Percentiles rank a stretch among this genome's conserved stretches.
These are phyloP conservation scores for Podiceps cristatus DNA, from an alignment of 2,113 vertebrate genomes.

Conservation along the genomic window DNA sequence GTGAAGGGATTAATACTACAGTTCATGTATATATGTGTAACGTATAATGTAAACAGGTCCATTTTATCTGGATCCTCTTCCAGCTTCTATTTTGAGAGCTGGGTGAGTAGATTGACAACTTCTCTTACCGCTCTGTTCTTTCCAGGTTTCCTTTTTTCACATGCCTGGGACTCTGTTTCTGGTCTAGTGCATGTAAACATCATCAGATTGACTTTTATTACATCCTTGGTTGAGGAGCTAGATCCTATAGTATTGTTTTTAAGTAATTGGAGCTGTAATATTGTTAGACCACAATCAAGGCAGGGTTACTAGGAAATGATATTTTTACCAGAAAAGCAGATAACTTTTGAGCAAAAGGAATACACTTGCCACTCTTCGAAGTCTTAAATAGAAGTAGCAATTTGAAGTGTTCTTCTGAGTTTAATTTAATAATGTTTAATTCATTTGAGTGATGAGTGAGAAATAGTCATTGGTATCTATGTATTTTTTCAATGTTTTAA, in stretches of 20 bases:
- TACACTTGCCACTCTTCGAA: neutral
- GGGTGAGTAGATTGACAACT: neutral
- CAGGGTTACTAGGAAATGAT: neutral
- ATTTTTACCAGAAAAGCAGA: neutral
- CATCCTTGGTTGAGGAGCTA: neutral
- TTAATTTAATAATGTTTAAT: neutral
- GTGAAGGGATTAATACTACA: neutral
- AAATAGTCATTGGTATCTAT: neutral
- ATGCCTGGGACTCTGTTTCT: neutral
- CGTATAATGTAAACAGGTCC: fast-evolving
- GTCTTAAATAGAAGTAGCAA: neutral
- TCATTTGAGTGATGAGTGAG: neutral
- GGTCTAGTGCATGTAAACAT: neutral
- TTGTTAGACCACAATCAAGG: neutral
- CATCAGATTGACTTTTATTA: neutral
- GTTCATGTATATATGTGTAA: neutral
- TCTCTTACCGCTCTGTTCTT: neutral
- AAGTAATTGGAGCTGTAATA: neutral
- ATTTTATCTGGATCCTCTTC: neutral
- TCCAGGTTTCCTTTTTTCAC: neutral
- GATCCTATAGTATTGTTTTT: neutral
- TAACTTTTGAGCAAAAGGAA: neutral
- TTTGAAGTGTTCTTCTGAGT: neutral
- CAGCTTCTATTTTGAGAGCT: neutral
- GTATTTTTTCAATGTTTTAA: neutral